phyloP scores from a whole-genome alignment of 1,140 invertebrate genomes.

The Arion vulgaris region DNA sequence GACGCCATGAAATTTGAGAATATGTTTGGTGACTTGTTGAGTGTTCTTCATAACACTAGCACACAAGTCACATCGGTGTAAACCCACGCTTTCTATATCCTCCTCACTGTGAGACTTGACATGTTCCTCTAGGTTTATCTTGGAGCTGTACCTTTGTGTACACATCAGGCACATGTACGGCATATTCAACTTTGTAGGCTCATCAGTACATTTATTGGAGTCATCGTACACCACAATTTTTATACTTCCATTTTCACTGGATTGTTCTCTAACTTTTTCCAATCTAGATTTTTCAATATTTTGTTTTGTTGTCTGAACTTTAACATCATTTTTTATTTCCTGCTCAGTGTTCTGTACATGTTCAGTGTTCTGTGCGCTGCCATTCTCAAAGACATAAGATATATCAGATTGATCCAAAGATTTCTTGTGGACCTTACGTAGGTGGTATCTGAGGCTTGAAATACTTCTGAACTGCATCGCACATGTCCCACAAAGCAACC shows the following conservation, averaged over 20 bases:
- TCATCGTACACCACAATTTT: constrained; percentile 17
- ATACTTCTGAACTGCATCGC: constrained; percentile 20
- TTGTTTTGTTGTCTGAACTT: neutral
- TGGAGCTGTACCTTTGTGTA: neutral
- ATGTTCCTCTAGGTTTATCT: constrained; percentile 11
- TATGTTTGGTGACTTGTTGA: constrained; percentile 30
- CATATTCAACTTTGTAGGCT: neutral
- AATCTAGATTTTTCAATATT: neutral
- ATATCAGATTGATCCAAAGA: constrained; percentile 21
- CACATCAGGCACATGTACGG: constrained; percentile 16
- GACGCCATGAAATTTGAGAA: constrained; percentile 33
- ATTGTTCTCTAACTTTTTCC: neutral
- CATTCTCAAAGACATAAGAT: constrained; percentile 16
- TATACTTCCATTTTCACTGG: neutral
- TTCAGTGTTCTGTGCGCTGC: neutral
- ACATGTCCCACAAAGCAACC: constrained; percentile 30
- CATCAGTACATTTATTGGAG: neutral
- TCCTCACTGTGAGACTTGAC: constrained; percentile 22
- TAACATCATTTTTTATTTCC: no score
- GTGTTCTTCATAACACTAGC: constrained; percentile 33
- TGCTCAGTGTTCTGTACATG: neutral
- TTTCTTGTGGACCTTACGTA: constrained; percentile 24
- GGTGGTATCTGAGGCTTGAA: constrained; percentile 13
- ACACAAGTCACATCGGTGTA: constrained; percentile 29
- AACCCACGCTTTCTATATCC: constrained; percentile 21